Evolutionary conservation across 2,888 invertebrate genomes (phyloP), one percentile per base, ranked within the genome.

Genomic region (Criorhina ranunculi): DNA sequence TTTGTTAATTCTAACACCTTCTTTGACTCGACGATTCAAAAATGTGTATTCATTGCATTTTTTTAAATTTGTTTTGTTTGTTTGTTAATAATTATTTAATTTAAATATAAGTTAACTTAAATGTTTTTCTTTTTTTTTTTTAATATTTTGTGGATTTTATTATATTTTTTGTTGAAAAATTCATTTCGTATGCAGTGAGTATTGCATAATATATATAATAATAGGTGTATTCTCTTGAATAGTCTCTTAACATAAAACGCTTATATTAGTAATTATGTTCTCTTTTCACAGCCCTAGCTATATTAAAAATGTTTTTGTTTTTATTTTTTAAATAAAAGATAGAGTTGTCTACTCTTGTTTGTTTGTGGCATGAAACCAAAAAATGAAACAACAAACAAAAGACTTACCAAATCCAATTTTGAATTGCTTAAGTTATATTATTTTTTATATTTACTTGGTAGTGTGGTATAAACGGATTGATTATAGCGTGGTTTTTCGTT

Each of bases 201-300:
- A 37, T 55, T 73, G 83, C 73, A 83, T 79, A 57, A 15, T 5
- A 15, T 7, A 31, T 51, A n/a, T 24, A 35, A 29, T 12, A 49
- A 19, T 73, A 75, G 12, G 62, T 83, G 11, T 62, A 53, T 73
- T 79, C 55, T 69, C 9, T 85, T 80, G 64, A 85, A 76, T 85
- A 80, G 80, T 85, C 69, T 85, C 76, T 85, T 85, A 85, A 85
- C 73, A 76, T 85, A 80, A 85, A 80, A 85, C 75, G 76, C 85
- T 85, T 85, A 85, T 46, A 67, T 80, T 76, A 80, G 70, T 85
- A 85, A 85, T 85, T 76, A 85, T 85, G 80, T 85, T 85, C 76
- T 85, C 80, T 85, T 85, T 85, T 85, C 85, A 85, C 85, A 85
- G 85, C 85, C 85, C 85, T 85, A 85, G 80, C 85, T 85, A 85